Conservation (phyloP, 2,888 invertebrate species). For the Hecatera dysodea region DNA sequence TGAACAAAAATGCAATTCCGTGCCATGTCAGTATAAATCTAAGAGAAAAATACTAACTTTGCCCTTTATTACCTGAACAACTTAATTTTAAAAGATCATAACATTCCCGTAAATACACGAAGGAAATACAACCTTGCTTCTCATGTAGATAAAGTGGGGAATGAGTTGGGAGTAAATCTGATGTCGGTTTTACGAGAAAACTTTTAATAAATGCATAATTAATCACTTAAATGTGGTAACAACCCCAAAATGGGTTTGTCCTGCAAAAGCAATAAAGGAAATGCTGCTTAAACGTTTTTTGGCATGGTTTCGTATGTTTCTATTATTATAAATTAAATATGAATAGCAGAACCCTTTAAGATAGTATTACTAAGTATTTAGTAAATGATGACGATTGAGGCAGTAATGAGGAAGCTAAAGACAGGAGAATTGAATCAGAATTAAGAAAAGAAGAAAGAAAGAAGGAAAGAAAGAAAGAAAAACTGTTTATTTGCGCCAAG, state of each 20-base stretch:
- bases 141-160: neutral
- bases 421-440: neutral
- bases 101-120: neutral
- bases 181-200: slow-evolving; percentile 68
- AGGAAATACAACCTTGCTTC: slow-evolving; percentile 25
- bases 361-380: no score
- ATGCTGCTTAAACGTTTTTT: slow-evolving; percentile 46
- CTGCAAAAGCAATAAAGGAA: slow-evolving; percentile 39
- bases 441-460: neutral
- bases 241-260: slow-evolving; percentile 61
- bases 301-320: slow-evolving; percentile 3
- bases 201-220: slow-evolving; percentile 82
- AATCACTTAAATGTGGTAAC: slow-evolving; percentile 75
- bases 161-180: neutral
- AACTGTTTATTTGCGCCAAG: no score
- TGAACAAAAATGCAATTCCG: slow-evolving; percentile 83
- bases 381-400: neutral
- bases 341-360: neutral
- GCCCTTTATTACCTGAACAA: slow-evolving; percentile 72
- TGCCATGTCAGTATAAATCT: slow-evolving; percentile 87
- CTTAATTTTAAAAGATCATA: slow-evolving; percentile 39
- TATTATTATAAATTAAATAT: slow-evolving; percentile 25
- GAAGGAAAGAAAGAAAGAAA: no score
- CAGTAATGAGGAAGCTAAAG: neutral
- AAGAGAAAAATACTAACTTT: slow-evolving; percentile 83